Evolutionary conservation across 37 sponge, comb jelly and placozoan genomes (phyloP).

Genomic region (Diacarnus erythraeanus): DNA sequence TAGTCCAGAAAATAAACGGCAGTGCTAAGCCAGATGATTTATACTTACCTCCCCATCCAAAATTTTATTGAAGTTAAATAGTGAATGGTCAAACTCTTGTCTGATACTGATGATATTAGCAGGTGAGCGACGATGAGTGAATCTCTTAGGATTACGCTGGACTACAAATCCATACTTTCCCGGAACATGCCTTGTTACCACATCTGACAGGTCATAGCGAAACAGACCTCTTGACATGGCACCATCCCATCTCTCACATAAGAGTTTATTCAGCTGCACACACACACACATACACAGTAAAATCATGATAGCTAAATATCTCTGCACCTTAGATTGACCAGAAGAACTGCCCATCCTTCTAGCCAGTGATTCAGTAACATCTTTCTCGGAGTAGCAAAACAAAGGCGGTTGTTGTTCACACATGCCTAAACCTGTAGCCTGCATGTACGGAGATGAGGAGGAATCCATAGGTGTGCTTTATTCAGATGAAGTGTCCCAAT

Average conservation of each 20-base stretch:
- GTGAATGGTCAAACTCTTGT: constrained; percentile 63
- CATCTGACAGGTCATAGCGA: constrained; percentile 55
- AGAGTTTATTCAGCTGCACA: constrained; percentile 48
- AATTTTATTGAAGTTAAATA: constrained; percentile 80
- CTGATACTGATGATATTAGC: constrained; percentile 37
- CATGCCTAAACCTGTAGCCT: not conserved
- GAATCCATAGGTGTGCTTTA: constrained; percentile 16
- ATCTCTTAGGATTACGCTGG: constrained; percentile 77
- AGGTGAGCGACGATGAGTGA: constrained; percentile 66
- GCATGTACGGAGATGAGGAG: not conserved
- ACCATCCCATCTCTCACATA: constrained; percentile 51
- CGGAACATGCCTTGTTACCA: constrained; percentile 28
- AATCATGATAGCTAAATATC: not conserved
- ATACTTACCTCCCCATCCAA: constrained; percentile 39
- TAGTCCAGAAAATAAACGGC: not conserved
- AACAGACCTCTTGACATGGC: constrained; percentile 63
- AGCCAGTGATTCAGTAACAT: constrained; percentile 11
- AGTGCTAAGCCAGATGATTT: not conserved
- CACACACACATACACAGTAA: not conserved
- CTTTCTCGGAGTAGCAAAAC: not conserved
- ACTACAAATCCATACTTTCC: constrained; percentile 64
- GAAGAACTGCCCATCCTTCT: not conserved
- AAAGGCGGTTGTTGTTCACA: not conserved
- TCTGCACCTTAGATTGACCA: not conserved
- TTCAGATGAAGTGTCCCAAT: not conserved